Percentiles rank a stretch among this genome's conserved stretches.
Conservation (phyloP, 2,888 invertebrate species). For the Dynastes hyllus region DNA sequence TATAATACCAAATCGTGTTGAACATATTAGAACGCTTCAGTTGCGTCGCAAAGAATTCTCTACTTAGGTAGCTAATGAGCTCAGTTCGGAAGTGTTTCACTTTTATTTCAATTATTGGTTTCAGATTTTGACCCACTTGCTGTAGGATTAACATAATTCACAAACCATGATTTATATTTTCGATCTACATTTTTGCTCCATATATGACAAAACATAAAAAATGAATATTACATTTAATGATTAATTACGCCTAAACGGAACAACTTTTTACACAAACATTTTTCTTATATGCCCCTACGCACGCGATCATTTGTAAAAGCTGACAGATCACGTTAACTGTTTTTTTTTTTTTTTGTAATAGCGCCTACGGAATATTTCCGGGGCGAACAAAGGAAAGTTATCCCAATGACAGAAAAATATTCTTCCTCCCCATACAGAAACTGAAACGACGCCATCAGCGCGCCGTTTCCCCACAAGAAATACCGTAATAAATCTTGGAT, state of each 20-base stretch:
- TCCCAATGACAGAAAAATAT: constrained; percentile 8
- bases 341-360: not conserved
- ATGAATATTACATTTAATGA: not conserved
- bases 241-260: not conserved
- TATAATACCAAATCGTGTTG: too few species aligned
- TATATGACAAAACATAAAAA: not conserved
- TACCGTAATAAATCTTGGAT: constrained; percentile 42
- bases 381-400: constrained; percentile 10
- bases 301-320: constrained; percentile 1
- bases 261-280: constrained; percentile 1
- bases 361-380: not conserved
- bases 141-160: not conserved
- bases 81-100: not conserved
- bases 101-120: not conserved
- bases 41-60: too few species aligned
- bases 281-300: not conserved
- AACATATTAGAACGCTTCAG: too few species aligned
- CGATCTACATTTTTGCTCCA: not conserved
- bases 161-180: not conserved
- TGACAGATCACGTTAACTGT: constrained; percentile 13
- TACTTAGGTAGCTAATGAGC: too few species aligned
- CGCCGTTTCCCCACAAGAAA: constrained; percentile 27
- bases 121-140: not conserved
- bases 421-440: not conserved
- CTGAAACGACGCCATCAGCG: constrained; percentile 35